Percentiles rank a stretch among this genome's conserved stretches.
Evolutionary conservation across 2,888 invertebrate genomes (phyloP).

Genomic region (Odontocerum albicorne): DNA sequence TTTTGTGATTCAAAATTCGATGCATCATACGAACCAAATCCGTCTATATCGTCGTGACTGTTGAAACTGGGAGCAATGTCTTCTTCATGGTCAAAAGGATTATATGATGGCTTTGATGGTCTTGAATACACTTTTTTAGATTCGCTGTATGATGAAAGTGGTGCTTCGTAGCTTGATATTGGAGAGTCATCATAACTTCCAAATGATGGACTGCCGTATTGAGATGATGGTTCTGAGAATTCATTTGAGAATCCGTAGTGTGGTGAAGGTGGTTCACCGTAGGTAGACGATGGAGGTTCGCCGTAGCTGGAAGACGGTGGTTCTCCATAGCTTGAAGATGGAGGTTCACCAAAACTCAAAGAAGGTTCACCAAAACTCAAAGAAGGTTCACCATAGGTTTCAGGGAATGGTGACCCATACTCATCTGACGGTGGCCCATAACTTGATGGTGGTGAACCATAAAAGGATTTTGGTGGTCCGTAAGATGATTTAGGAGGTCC

Average conservation of each 20-base stretch:
- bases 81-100: slow-evolving; percentile 11
- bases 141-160: slow-evolving; percentile 35
- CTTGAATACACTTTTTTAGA: slow-evolving; percentile 31
- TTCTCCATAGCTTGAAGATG: slow-evolving; percentile 25
- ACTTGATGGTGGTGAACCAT: slow-evolving; percentile 24
- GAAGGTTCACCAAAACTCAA: slow-evolving; percentile 38
- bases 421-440: slow-evolving; percentile 28
- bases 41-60: slow-evolving; percentile 6
- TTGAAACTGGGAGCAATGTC: slow-evolving; percentile 13
- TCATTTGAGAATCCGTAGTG: slow-evolving; percentile 28
- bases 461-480: slow-evolving; percentile 16
- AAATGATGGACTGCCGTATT: slow-evolving; percentile 39
- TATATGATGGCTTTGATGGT: slow-evolving; percentile 7
- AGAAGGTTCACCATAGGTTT: slow-evolving; percentile 28
- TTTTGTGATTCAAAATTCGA: slow-evolving; percentile 2
- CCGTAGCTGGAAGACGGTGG: slow-evolving; percentile 30
- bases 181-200: slow-evolving; percentile 37
- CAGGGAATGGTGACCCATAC: slow-evolving; percentile 37
- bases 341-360: slow-evolving; percentile 35
- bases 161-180: slow-evolving; percentile 36
- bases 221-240: slow-evolving; percentile 37
- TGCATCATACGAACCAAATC: slow-evolving; percentile 1
- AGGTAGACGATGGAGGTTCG: slow-evolving; percentile 25
- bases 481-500: slow-evolving; percentile 25
- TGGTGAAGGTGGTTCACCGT: slow-evolving; percentile 30